Base-by-base conservation (phyloP, 2,797 vertebrate species). In the Sciurus vulgaris region DNA sequence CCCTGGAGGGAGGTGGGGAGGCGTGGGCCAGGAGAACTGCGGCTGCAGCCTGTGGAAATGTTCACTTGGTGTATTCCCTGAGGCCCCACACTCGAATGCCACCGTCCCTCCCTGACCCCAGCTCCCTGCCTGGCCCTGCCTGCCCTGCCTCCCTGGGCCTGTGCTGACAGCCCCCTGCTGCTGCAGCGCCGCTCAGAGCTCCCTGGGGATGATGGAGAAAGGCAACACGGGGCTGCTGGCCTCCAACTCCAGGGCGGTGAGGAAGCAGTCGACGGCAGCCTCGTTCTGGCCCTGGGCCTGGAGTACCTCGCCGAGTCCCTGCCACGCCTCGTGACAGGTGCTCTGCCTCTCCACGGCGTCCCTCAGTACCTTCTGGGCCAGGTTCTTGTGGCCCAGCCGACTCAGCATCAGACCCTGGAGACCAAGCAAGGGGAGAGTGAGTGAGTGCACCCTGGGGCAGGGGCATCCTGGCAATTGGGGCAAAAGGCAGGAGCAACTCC, bases 191-290 rank as follows among this genome's bases (percentile, higher is more conserved):
- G 30, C 87, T 99, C 98, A 99, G 54, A 99, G 99, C 98, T 99
- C 99, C 86, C 99, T 98, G 91, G 99, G 99, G 96, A 99, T 99
- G 98, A 99, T 98, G n/a, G 98, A 99, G 98, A 99, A 99, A 0
- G 99, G 99, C 41, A 99, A 97, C 94, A 99, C 98, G 2, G 99
- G 99, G 97, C 99, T 99, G 98, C 99, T 99, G 96, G 99, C 99
- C 98, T 99, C 99, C 35, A 99, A 98, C 97, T 99, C 99, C 92
- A 99, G 98, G 49, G 99, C 99, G 0, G 99, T 99, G 87, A 99
- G 97, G 98, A 99, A 99, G 98, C 99, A 99, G 90, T 99, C 99
- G 0, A 99, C 99, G 1, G 99, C 99, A 0, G 98, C 99, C 98
- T 99, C 99, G 0, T 98, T 97, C 96, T 98, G 99, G 92, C 98